Evolutionary conservation across 2,888 invertebrate species (phyloP).

Genomic region (Blastobasis adustella): DNA sequence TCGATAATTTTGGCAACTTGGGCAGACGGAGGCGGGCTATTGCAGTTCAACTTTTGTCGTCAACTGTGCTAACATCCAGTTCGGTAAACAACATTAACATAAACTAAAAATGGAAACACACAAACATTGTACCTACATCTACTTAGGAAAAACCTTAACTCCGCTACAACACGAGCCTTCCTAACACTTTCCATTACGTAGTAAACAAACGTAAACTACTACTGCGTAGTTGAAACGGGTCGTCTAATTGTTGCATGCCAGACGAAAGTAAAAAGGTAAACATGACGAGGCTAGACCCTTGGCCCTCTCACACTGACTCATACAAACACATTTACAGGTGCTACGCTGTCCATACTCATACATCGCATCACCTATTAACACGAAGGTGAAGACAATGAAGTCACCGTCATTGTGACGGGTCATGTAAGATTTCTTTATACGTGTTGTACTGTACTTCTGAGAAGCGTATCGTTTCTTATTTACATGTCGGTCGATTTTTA

Average conservation of each 20-base stretch:
- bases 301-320: neutral
- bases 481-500: conserved; percentile 38
- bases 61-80: too few relatives aligned
- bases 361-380: too few relatives aligned
- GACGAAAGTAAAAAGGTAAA: conserved; percentile 32
- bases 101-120: neutral
- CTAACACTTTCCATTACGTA: conserved; percentile 19
- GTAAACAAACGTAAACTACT: conserved; percentile 13
- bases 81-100: too few relatives aligned
- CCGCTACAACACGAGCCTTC: conserved; percentile 10
- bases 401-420: conserved; percentile 7
- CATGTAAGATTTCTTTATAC: conserved; percentile 25
- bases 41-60: too few relatives aligned
- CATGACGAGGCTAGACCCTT: conserved; percentile 24
- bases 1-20: conserved; percentile 6
- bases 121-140: too few relatives aligned
- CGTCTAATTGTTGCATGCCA: conserved; percentile 18
- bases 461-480: neutral
- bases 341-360: too few relatives aligned
- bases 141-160: conserved; percentile 1
- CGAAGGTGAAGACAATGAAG: too few relatives aligned
- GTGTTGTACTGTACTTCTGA: conserved; percentile 13
- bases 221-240: conserved; percentile 14
- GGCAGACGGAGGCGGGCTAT: neutral
- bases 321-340: neutral